Evolutionary conservation across 2,113 vertebrate genomes (phyloP).

Genomic region (Natator depressus): DNA sequence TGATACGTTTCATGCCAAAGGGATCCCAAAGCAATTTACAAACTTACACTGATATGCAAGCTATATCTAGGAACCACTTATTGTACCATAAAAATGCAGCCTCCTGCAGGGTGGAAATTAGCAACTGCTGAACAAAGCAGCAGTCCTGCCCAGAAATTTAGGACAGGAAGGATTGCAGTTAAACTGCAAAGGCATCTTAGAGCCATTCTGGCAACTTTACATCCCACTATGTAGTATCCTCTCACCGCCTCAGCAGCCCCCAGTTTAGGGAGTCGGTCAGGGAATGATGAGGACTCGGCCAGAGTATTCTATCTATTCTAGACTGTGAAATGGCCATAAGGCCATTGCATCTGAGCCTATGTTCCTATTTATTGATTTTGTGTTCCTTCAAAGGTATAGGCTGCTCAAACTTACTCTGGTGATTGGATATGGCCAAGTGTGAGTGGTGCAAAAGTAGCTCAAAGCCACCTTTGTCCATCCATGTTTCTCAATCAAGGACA

Average conservation of each 20-base stretch:
- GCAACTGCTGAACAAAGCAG: constrained; percentile 36
- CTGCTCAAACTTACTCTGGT: neutral
- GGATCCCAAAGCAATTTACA: neutral
- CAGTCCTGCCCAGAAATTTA: constrained; percentile 10
- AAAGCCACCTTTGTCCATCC: neutral
- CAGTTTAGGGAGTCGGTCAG: neutral
- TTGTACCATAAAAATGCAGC: neutral
- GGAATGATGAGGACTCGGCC: neutral
- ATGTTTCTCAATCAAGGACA: neutral
- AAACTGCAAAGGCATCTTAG: neutral
- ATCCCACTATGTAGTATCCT: neutral
- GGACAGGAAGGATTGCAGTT: neutral
- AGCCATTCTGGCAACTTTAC: neutral
- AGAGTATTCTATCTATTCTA: neutral
- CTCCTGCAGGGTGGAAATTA: neutral
- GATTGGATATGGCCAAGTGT: neutral
- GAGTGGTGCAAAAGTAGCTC: neutral
- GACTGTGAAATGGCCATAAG: neutral
- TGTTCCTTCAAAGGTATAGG: neutral
- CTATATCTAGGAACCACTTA: neutral
- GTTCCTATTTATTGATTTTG: neutral
- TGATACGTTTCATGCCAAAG: neutral
- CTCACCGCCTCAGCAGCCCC: neutral
- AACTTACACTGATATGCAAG: neutral
- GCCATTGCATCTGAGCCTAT: neutral